These are phyloP conservation scores for Sander vitreus DNA, from an alignment of 2,113 vertebrate species.

Conservation along the genomic window DNA sequence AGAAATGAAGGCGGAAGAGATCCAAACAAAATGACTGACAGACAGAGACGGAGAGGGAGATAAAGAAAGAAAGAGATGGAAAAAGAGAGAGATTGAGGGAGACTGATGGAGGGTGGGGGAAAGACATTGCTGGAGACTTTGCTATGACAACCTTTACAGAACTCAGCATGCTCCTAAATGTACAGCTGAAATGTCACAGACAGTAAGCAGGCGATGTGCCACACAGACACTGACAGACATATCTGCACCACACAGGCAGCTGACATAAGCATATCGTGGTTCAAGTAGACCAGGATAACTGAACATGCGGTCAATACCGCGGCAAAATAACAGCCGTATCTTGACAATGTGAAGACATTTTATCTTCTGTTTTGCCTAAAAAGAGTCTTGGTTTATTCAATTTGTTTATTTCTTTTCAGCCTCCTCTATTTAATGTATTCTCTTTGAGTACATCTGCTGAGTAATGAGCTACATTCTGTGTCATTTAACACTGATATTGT, in stretches of 20 bases:
- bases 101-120: background rate
- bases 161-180: constrained; percentile 65
- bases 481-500: constrained; percentile 15
- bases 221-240: constrained; percentile 31
- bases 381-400: background rate
- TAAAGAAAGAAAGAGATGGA: constrained; percentile 8
- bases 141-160: constrained; percentile 71
- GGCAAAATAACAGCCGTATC: constrained; percentile 27
- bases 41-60: constrained; percentile 21
- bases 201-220: constrained; percentile 47
- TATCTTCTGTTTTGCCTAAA: constrained; percentile 5
- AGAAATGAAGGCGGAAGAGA: constrained; percentile 31
- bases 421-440: constrained; percentile 9
- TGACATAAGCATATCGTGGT: constrained; percentile 41
- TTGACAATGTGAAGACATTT: constrained; percentile 6
- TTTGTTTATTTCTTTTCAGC: constrained; percentile 12
- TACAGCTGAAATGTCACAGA: constrained; percentile 73
- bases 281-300: constrained; percentile 6
- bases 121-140: constrained; percentile 44
- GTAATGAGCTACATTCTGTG: constrained; percentile 22
- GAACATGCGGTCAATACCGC: constrained; percentile 30
- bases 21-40: constrained; percentile 44
- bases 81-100: constrained; percentile 8
- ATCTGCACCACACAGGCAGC: constrained; percentile 40
- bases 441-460: constrained; percentile 10